These are phyloP conservation scores for Macrophya annulata DNA, from an alignment of 2,888 invertebrate genomes.

Conservation along the genomic window DNA sequence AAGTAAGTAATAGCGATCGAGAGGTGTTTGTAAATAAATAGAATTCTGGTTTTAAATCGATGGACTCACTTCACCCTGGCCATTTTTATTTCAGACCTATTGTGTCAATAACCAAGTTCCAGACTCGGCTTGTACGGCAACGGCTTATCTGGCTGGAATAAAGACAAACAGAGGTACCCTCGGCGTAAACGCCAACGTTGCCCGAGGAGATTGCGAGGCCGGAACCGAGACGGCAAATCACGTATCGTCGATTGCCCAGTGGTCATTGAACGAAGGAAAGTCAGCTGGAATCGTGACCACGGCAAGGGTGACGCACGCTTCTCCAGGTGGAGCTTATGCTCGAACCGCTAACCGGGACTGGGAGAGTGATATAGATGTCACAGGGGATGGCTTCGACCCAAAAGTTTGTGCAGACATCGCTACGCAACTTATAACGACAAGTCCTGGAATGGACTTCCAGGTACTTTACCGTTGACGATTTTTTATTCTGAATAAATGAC, in stretches of 20 bases:
- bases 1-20: too few species aligned
- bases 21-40: too few species aligned
- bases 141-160: constrained; percentile 89
- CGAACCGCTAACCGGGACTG: constrained; percentile 87
- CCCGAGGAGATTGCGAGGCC: constrained; percentile 84
- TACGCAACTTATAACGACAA: constrained; percentile 85
- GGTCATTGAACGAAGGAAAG: constrained; percentile 85
- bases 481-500: not conserved
- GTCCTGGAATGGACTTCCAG: constrained; percentile 86
- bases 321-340: constrained; percentile 88
- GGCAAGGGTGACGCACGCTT: constrained; percentile 90
- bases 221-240: constrained; percentile 82
- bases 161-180: constrained; percentile 90
- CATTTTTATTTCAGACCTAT: constrained; percentile 83
- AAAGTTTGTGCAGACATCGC: constrained; percentile 87
- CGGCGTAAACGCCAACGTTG: constrained; percentile 87
- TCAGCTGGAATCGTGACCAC: constrained; percentile 88
- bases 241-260: constrained; percentile 86
- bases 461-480: constrained; percentile 77
- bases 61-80: not conserved
- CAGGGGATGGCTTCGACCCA: constrained; percentile 79
- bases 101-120: constrained; percentile 89
- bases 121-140: constrained; percentile 92
- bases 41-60: too few species aligned
- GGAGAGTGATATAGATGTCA: constrained; percentile 86